Percentiles rank a stretch among this genome's conserved stretches.
These are phyloP conservation scores for Rhingia campestris DNA, from an alignment of 2,888 invertebrate species.

Conservation along the genomic window DNA sequence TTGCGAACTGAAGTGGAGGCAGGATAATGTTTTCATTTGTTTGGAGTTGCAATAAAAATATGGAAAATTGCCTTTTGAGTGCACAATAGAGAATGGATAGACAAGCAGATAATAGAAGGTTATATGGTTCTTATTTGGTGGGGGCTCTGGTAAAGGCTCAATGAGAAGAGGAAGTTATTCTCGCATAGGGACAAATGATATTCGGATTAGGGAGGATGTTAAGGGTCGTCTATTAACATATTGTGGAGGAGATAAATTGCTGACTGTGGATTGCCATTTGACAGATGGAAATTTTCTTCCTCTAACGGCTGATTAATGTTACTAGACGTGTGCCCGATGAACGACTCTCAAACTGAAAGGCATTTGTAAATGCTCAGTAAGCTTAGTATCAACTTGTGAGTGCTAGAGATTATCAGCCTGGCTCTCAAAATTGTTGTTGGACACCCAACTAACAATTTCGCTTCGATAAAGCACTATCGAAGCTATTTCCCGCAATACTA, in stretches of 20 bases:
- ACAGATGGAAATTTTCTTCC: neutral
- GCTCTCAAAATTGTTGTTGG: too few species aligned
- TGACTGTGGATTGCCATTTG: slow-evolving; percentile 1
- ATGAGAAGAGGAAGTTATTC: slow-evolving; percentile 50
- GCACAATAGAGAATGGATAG: slow-evolving; percentile 67
- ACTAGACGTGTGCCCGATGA: too few species aligned
- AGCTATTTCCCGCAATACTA: too few species aligned
- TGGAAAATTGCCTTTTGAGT: slow-evolving; percentile 74
- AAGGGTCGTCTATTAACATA: slow-evolving; percentile 33
- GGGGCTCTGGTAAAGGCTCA: slow-evolving; percentile 7
- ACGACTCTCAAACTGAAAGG: too few species aligned
- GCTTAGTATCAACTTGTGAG: too few species aligned
- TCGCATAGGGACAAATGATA: slow-evolving; percentile 59
- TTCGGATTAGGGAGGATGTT: slow-evolving; percentile 57
- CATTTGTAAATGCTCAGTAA: too few species aligned
- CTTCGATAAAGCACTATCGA: too few species aligned
- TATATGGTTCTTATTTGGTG: slow-evolving; percentile 13
- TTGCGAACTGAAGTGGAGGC: slow-evolving; percentile 23
- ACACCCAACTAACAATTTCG: too few species aligned
- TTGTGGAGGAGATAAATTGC: neutral
- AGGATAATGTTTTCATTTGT: slow-evolving; percentile 74
- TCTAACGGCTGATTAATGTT: neutral
- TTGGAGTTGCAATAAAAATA: slow-evolving; percentile 74
- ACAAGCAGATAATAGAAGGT: slow-evolving; percentile 58
- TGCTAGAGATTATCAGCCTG: too few species aligned